Conservation (phyloP, 2,113 vertebrate species). For the Geothlypis trichas region DNA sequence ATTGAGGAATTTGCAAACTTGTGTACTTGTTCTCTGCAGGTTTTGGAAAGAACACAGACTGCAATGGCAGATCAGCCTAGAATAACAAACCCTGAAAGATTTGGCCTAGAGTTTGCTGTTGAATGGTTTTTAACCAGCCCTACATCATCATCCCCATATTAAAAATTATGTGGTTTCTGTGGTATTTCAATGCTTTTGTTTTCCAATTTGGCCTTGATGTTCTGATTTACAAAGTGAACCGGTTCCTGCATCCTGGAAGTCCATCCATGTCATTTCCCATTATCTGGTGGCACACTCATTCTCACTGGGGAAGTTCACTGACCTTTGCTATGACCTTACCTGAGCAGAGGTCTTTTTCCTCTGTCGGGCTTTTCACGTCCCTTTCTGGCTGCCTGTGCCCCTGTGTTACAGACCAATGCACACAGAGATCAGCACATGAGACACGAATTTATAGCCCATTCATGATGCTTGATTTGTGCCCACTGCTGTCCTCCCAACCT, state of each 20-base stretch:
- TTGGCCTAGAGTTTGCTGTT: not conserved
- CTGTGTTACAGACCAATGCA: not conserved
- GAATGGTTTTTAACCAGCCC: not conserved
- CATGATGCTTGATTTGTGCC: slow-evolving; percentile 45
- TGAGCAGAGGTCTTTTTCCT: not conserved
- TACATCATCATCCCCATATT: not conserved
- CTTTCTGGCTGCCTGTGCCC: not conserved
- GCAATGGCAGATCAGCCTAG: not conserved
- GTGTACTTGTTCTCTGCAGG: not conserved
- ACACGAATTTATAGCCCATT: slow-evolving; percentile 37
- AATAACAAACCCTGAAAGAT: not conserved
- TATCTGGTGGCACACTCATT: slow-evolving; percentile 2
- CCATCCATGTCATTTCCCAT: not conserved
- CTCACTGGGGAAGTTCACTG: not conserved
- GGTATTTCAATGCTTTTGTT: not conserved
- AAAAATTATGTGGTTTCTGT: not conserved
- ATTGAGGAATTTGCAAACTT: not conserved
- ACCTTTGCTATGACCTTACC: slow-evolving; percentile 9
- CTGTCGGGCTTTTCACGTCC: not conserved
- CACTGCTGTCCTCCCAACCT: not conserved
- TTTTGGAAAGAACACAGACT: not conserved
- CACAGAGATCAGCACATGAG: not conserved
- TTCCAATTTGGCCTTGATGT: not conserved
- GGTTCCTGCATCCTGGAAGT: not conserved
- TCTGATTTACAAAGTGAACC: not conserved